Evolutionary conservation across 2,888 invertebrate genomes (phyloP).

Genomic region (Megalurothrips usitatus): DNA sequence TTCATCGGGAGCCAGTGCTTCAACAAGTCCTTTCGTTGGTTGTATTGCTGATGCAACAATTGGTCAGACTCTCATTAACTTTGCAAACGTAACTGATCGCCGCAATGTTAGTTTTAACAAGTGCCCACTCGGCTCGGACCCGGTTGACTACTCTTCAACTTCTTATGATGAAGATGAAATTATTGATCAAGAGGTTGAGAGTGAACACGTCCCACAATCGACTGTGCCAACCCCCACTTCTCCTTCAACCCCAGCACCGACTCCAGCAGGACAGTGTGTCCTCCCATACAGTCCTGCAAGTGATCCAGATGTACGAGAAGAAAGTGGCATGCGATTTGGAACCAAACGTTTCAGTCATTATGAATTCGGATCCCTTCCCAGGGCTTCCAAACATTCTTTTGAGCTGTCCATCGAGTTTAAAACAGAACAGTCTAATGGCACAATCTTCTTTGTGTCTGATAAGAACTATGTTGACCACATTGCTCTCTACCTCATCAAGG

Average conservation of each 20-base stretch:
- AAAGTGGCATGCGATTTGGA: slow-evolving; percentile 60
- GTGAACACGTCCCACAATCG: slow-evolving; percentile 29
- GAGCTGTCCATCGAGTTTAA: slow-evolving; percentile 76
- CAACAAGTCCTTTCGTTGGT: slow-evolving; percentile 68
- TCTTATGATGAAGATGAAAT: neutral
- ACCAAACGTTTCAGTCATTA: slow-evolving; percentile 65
- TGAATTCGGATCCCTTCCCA: slow-evolving; percentile 61
- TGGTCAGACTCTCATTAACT: slow-evolving; percentile 75
- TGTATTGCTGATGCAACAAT: slow-evolving; percentile 91
- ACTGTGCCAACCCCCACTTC: slow-evolving; percentile 40
- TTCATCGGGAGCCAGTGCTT: slow-evolving; percentile 53
- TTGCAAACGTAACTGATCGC: slow-evolving; percentile 63
- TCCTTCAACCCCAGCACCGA: slow-evolving; percentile 39
- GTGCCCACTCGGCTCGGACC: slow-evolving; percentile 47
- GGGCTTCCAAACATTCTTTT: slow-evolving; percentile 55
- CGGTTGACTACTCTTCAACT: neutral
- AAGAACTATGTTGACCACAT: slow-evolving; percentile 63
- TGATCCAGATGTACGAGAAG: slow-evolving; percentile 49
- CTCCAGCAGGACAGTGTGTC: slow-evolving; percentile 48
- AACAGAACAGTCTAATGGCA: slow-evolving; percentile 68
- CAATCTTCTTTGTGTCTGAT: slow-evolving; percentile 77
- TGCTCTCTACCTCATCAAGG: slow-evolving; percentile 68
- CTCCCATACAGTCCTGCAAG: slow-evolving; percentile 53
- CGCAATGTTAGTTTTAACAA: slow-evolving; percentile 57
- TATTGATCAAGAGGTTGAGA: slow-evolving; percentile 36